phyloP scores from a whole-genome alignment of 2,113 vertebrate genomes.

The Cranoglanis bouderius region DNA sequence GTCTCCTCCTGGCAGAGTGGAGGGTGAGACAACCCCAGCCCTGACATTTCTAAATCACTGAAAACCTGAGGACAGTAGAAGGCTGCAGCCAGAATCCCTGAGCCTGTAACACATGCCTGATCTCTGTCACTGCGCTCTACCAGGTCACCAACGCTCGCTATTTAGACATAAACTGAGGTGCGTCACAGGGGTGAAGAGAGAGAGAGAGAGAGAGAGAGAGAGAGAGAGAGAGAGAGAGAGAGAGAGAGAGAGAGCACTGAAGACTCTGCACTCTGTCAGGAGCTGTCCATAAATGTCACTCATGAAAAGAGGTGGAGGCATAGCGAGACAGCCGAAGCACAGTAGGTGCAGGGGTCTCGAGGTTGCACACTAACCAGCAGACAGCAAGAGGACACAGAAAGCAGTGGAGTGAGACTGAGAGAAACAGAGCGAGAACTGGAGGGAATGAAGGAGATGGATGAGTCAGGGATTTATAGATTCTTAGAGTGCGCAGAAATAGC shows the following conservation, averaged over 20 bases:
- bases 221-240: constrained; percentile 65
- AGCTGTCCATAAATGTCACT: constrained; percentile 34
- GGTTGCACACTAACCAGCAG: constrained; percentile 14
- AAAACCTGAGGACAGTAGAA: constrained; percentile 60
- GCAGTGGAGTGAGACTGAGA: constrained; percentile 48
- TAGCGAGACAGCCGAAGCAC: constrained; percentile 13
- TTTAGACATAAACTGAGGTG: constrained; percentile 35
- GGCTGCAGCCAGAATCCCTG: constrained; percentile 67
- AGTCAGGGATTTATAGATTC: constrained; percentile 46
- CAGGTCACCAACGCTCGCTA: constrained; percentile 10
- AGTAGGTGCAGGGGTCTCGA: constrained; percentile 23
- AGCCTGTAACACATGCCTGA: constrained; percentile 59
- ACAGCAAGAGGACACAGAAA: constrained; percentile 42
- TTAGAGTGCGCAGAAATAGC: constrained; percentile 31
- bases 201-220: constrained; percentile 61
- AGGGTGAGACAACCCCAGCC: constrained; percentile 63
- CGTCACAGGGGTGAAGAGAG: constrained; percentile 47
- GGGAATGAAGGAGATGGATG: constrained; percentile 28
- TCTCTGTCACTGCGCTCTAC: constrained; percentile 45
- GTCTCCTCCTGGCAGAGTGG: constrained; percentile 51
- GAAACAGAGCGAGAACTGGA: constrained; percentile 49
- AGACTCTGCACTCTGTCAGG: constrained; percentile 23
- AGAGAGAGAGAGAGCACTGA: constrained; percentile 57
- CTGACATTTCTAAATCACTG: constrained; percentile 71
- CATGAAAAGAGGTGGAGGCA: constrained; percentile 29